phyloP scores from a whole-genome alignment of 2,888 invertebrate genomes.

The Cataglyphis altisquamis region DNA sequence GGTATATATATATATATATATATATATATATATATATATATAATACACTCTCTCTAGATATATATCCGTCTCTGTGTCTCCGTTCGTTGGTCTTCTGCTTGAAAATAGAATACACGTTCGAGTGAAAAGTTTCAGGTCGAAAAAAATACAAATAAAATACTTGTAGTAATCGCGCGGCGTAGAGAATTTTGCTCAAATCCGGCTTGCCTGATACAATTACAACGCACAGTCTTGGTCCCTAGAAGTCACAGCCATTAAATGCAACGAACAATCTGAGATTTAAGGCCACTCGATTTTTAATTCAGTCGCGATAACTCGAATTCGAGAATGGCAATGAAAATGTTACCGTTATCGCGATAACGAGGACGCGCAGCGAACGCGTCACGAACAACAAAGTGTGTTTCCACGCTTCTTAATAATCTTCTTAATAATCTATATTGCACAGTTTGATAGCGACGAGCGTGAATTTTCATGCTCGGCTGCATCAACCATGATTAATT shows the following conservation, averaged over 20 bases:
- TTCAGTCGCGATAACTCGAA: constrained; percentile 43
- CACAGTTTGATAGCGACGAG: neutral
- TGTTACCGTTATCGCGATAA: constrained; percentile 34
- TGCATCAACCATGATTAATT: constrained; percentile 4
- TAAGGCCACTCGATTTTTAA: constrained; percentile 77
- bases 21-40: neutral
- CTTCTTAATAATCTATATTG: constrained; percentile 16
- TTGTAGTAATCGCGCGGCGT: constrained; percentile 5
- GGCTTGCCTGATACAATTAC: constrained; percentile 54
- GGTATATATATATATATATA: neutral
- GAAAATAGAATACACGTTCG: constrained; percentile 29
- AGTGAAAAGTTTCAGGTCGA: constrained; percentile 25
- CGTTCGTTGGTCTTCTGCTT: constrained; percentile 1
- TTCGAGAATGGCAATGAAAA: constrained; percentile 36
- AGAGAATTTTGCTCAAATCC: constrained; percentile 54
- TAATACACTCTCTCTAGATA: neutral
- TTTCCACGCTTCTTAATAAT: constrained; percentile 16
- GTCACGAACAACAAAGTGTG: neutral
- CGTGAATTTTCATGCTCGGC: neutral
- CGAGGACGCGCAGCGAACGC: neutral
- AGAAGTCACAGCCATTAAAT: constrained; percentile 86
- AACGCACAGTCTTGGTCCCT: constrained; percentile 83
- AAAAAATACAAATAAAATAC: constrained; percentile 2
- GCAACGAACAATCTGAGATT: constrained; percentile 81
- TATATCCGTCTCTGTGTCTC: neutral